Evolutionary conservation across 92 coral and sea anemone species (phyloP), one percentile per base, ranked within the genome.

Genomic region (Palythoa grandis): DNA sequence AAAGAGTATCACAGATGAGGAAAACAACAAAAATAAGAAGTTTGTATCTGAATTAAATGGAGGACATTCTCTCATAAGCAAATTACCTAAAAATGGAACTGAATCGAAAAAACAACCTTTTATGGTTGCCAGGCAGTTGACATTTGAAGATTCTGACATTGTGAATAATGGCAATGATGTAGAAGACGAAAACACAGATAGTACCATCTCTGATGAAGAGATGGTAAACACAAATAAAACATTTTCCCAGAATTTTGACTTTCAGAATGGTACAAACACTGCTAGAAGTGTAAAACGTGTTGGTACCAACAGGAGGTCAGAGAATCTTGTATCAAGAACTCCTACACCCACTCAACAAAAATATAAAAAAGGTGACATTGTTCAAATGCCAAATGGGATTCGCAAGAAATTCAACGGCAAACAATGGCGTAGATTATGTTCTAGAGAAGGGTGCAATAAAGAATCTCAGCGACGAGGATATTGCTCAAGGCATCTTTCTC

Each of bases 361-460:
- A 78, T 97, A 95, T 54, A 97, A 97, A 78, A 97, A 97, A 78
- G 99, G 99, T 0, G 99, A 97, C 83, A 95, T 97, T 70, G 98
- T 97, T 3, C 94, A 93, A 78, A 97, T 89, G 92, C 94, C 94
- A 76, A 97, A 91, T 89, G 99, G 99, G 12, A 94, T 97, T 23
- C 92, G 99, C 20, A 97, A 97, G 71, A 97, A 97, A 78, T 97
- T 97, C 50, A 97, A 97, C 72, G 99, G 99, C 1, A 97, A 97
- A 77, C 99, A 97, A 68, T 97, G 99, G 99, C 86, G 99, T 23
- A 89, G 99, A 65, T 83, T 97, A 16, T 97, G 99, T 82, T 95
- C 99, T 2, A 90, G 93, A 67, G 99, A 97, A 68, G 92, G 93
- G 2, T 97, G 99, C 52, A 97, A 95, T 78, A 97, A 97, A 77